Percentiles rank a stretch among this genome's conserved stretches.
phyloP scores from a whole-genome alignment of 2,888 invertebrate species.

The Biston stratarius region DNA sequence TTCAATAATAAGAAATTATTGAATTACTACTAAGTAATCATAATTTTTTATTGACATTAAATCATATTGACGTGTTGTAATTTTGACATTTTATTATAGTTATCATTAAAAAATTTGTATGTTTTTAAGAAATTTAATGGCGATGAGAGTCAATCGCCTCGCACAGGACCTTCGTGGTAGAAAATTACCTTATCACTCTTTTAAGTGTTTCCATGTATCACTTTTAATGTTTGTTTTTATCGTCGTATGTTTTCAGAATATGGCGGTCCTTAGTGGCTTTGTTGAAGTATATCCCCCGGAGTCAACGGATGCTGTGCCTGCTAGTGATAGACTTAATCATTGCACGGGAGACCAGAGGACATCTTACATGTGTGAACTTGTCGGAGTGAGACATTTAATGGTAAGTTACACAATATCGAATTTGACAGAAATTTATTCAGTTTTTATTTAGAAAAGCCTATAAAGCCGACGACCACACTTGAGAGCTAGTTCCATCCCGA shows the following conservation, averaged over 20 bases:
- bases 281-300: constrained; percentile 60
- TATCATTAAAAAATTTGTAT: too few relatives aligned
- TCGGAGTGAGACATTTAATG: constrained; percentile 48
- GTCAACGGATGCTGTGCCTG: constrained; percentile 19
- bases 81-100: too few relatives aligned
- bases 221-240: background rate
- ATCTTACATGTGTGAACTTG: constrained; percentile 51
- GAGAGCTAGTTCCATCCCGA: too few relatives aligned
- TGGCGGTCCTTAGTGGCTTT: constrained; percentile 48
- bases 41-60: too few relatives aligned
- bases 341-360: constrained; percentile 49
- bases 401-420: constrained; percentile 41
- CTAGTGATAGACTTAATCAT: constrained; percentile 27
- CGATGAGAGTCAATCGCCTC: too few relatives aligned
- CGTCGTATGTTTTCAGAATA: constrained; percentile 47
- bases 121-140: too few relatives aligned
- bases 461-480: too few relatives aligned
- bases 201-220: background rate
- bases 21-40: too few relatives aligned
- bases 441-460: background rate
- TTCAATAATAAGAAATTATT: too few relatives aligned
- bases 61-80: too few relatives aligned
- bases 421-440: background rate
- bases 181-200: background rate
- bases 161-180: too few relatives aligned